phyloP scores from a whole-genome alignment of 2,113 vertebrate species.

The Cairina moschata region DNA sequence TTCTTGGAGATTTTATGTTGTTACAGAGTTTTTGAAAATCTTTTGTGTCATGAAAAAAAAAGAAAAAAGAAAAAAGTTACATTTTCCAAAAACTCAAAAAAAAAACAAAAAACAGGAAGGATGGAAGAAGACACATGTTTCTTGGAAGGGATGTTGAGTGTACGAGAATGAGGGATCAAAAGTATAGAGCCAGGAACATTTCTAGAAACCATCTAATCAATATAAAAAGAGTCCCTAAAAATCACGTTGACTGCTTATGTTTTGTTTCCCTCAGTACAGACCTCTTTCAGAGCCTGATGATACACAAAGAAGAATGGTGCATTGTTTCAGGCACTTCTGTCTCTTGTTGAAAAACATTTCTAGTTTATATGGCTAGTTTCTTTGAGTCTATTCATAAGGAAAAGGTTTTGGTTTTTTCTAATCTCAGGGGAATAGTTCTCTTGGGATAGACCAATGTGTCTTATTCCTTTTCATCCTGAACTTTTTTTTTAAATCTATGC shows the following conservation, averaged over 20 bases:
- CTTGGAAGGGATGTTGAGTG: neutral
- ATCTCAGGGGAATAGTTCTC: neutral
- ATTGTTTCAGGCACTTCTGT: neutral
- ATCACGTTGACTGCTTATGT: neutral
- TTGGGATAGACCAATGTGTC: neutral
- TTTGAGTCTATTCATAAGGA: neutral
- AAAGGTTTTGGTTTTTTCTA: neutral
- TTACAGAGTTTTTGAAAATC: neutral
- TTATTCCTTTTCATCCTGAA: neutral
- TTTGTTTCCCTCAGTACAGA: neutral
- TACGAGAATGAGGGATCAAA: neutral
- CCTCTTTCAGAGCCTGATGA: neutral
- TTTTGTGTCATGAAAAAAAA: neutral
- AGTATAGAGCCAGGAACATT: neutral
- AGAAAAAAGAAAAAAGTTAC: neutral
- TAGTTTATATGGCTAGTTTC: neutral
- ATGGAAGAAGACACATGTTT: neutral
- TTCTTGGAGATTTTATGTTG: neutral
- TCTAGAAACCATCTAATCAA: neutral
- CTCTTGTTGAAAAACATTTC: neutral
- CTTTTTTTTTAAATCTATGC: neutral
- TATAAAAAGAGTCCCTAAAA: neutral
- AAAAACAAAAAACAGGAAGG: neutral
- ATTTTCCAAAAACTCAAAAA: neutral
- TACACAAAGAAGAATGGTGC: neutral